Percentiles rank a stretch among this genome's conserved stretches.
Evolutionary conservation across 37 sponge, comb jelly and placozoan species (phyloP).

Genomic region (Ephydatia muelleri): DNA sequence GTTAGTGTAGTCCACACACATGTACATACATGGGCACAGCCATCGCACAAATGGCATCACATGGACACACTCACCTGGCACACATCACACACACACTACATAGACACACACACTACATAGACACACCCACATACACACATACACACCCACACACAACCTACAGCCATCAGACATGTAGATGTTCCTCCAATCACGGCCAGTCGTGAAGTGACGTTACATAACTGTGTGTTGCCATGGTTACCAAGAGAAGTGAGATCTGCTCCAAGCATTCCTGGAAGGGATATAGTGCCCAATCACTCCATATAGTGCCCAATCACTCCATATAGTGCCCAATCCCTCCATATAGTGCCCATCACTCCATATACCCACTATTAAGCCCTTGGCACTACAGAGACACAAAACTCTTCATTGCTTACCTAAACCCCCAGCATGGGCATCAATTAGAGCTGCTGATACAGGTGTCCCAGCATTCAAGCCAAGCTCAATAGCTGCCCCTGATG

Average conservation of each 20-base stretch:
- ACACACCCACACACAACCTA: conserved; percentile 59
- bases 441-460: conserved; percentile 75
- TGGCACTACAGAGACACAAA: not conserved
- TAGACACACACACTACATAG: not conserved
- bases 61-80: conserved; percentile 9
- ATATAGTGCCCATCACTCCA: not conserved
- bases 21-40: conserved; percentile 14
- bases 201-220: conserved; percentile 38
- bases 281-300: not conserved
- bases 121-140: not conserved
- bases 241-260: conserved; percentile 40
- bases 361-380: not conserved
- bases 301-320: not conserved
- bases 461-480: conserved; percentile 75
- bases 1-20: too few species aligned
- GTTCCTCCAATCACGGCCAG: conserved; percentile 85
- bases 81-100: conserved; percentile 5
- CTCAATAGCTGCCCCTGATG: conserved; percentile 46
- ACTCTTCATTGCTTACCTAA: conserved; percentile 48
- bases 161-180: conserved; percentile 83
- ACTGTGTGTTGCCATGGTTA: not conserved
- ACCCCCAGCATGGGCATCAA: conserved; percentile 94
- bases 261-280: conserved; percentile 47
- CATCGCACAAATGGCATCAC: not conserved
- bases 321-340: not conserved